Percentiles rank a stretch among this genome's conserved stretches.
Evolutionary conservation across 1,140 invertebrate species (phyloP).

Genomic region (Drosophila sulfurigaster): DNA sequence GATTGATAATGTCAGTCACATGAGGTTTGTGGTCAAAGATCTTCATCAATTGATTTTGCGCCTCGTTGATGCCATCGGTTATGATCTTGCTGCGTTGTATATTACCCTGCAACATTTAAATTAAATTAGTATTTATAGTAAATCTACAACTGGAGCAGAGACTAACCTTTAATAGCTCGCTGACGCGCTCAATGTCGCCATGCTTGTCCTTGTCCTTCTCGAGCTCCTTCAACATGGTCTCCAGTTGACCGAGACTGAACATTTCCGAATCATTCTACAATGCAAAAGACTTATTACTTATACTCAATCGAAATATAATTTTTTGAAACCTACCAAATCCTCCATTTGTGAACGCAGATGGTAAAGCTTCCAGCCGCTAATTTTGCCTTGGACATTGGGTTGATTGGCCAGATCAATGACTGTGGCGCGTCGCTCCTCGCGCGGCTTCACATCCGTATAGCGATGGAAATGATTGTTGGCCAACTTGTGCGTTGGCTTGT

Average conservation of each 20-base stretch:
- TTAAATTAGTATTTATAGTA: neutral
- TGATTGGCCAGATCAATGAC: constrained; percentile 96
- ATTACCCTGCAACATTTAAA: constrained; percentile 89
- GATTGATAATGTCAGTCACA: constrained; percentile 94
- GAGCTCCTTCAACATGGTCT: constrained; percentile 88
- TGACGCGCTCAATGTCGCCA: constrained; percentile 90
- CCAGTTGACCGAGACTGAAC: constrained; percentile 88
- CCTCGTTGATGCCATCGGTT: constrained; percentile 95
- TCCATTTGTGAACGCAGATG: constrained; percentile 97
- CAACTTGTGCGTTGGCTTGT: constrained; percentile 86
- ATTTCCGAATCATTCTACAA: constrained; percentile 67
- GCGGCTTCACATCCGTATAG: constrained; percentile 94
- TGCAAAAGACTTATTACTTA: neutral
- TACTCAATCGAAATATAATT: neutral
- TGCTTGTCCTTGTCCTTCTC: constrained; percentile 88
- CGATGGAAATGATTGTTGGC: constrained; percentile 93
- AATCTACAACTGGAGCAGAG: no score
- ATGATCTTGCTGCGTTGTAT: constrained; percentile 97
- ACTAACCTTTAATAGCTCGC: constrained; percentile 91
- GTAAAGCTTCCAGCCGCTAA: constrained; percentile 98
- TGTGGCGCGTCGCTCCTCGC: constrained; percentile 92
- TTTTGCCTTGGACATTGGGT: constrained; percentile 93
- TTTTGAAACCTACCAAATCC: constrained; percentile 89
- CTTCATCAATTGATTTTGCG: constrained; percentile 93
- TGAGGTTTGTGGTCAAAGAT: constrained; percentile 96